Conservation (phyloP, 2,888 invertebrate genomes). For the Drosophila neutralis region DNA sequence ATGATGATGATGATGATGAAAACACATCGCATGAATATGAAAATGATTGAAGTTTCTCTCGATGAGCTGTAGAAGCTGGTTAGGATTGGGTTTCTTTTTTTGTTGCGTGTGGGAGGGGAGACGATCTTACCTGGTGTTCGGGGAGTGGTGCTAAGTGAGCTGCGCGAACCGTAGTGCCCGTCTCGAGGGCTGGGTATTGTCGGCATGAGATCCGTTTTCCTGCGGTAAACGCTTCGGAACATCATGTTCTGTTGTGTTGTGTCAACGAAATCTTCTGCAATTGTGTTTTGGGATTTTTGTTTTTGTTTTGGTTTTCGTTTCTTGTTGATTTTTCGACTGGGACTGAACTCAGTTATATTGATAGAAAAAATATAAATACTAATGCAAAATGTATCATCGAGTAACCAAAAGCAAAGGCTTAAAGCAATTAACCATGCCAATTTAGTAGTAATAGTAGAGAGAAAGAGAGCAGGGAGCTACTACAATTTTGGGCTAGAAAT, state of each 20-base stretch:
- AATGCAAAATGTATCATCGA: constrained; percentile 61
- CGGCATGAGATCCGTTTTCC: constrained; percentile 96
- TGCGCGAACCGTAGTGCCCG: constrained; percentile 85
- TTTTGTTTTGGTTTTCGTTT: constrained; percentile 28
- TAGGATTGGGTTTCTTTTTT: constrained; percentile 7
- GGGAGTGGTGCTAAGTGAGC: constrained; percentile 85
- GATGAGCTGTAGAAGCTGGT: constrained; percentile 22
- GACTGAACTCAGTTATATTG: constrained; percentile 9
- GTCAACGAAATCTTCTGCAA: constrained; percentile 85
- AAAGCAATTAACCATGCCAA: constrained; percentile 63
- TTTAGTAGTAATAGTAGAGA: constrained; percentile 22
- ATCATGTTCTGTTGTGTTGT: constrained; percentile 86
- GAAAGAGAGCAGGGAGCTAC: constrained; percentile 32
- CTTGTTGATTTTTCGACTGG: constrained; percentile 22
- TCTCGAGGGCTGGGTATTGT: constrained; percentile 92
- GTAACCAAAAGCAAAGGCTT: constrained; percentile 65
- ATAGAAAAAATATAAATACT: constrained; percentile 30
- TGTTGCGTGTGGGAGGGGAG: constrained; percentile 10
- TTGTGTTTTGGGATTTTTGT: constrained; percentile 58
- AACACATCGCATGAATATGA: constrained; percentile 12
- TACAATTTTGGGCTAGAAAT: constrained; percentile 24
- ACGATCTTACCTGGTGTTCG: constrained; percentile 85
- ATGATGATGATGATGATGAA: constrained; percentile 12
- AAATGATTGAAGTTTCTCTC: neutral
- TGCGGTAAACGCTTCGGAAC: constrained; percentile 92